Conservation (phyloP, 1,140 invertebrate species). For the Apis florea region DNA sequence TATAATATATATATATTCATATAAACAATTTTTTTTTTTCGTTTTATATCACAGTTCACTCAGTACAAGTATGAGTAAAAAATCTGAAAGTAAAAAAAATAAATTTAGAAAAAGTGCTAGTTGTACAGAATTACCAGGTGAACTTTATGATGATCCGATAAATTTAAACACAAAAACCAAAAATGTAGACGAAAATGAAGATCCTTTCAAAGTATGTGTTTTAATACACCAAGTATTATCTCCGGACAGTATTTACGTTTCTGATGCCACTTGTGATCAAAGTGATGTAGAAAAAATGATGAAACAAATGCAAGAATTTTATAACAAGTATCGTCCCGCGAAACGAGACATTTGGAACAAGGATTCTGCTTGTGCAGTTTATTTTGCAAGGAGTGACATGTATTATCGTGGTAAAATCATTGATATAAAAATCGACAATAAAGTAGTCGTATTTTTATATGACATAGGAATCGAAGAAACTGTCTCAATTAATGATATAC, state of each 20-base stretch:
- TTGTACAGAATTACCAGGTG: not conserved
- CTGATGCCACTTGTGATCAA: constrained; percentile 72
- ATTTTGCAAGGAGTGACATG: constrained; percentile 76
- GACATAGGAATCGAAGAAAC: constrained; percentile 80
- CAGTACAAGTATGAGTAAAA: not conserved
- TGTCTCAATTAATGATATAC: constrained; percentile 73
- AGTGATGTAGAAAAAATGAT: constrained; percentile 73
- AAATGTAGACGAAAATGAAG: constrained; percentile 43
- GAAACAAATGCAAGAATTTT: constrained; percentile 79
- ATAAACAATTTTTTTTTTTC: not conserved
- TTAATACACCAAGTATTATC: constrained; percentile 77
- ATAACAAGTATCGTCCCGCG: constrained; percentile 61
- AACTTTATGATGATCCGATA: not conserved
- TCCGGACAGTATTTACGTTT: constrained; percentile 81
- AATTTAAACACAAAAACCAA: not conserved
- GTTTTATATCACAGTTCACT: not conserved
- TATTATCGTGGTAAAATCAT: constrained; percentile 81
- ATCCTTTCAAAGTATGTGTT: constrained; percentile 79
- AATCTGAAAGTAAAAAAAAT: not conserved
- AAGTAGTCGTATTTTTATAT: constrained; percentile 79
- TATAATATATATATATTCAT: too few relatives aligned
- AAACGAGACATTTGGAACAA: constrained; percentile 72
- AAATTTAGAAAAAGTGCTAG: not conserved
- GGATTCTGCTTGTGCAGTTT: constrained; percentile 78
- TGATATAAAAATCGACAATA: constrained; percentile 66